phyloP scores from a whole-genome alignment of 2,113 vertebrate species.

The Axis porcinus region DNA sequence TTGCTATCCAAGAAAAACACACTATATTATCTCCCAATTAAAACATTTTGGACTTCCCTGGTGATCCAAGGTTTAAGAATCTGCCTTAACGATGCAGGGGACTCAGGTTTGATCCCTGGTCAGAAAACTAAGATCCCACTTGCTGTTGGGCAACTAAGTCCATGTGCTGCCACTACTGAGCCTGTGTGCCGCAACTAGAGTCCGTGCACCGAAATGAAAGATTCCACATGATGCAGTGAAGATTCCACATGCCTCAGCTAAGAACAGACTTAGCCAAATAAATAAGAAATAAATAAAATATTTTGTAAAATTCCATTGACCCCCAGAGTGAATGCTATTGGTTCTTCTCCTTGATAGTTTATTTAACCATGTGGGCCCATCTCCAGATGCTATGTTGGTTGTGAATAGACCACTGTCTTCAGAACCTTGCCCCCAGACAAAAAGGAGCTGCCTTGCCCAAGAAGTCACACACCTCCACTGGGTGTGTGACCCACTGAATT shows the following conservation, averaged over 20 bases:
- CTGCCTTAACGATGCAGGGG: not conserved
- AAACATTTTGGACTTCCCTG: not conserved
- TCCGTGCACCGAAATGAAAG: rapidly evolving
- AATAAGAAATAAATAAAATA: not conserved
- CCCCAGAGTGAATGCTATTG: not conserved
- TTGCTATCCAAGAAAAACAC: not conserved
- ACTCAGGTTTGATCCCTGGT: not conserved
- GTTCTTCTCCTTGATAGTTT: rapidly evolving
- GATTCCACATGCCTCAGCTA: not conserved
- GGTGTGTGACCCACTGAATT: not conserved
- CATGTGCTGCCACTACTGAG: not conserved
- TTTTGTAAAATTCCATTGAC: not conserved
- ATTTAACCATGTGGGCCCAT: not conserved
- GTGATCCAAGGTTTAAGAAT: not conserved
- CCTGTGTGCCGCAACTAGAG: not conserved
- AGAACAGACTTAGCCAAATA: not conserved
- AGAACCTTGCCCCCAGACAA: not conserved
- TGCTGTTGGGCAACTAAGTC: not conserved
- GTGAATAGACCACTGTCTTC: not conserved
- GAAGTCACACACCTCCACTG: not conserved
- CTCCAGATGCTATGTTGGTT: not conserved
- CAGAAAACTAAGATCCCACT: not conserved
- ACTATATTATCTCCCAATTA: not conserved
- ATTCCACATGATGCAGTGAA: not conserved
- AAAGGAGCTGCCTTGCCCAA: not conserved